A percentile compares a stretch with the other conserved stretches of the same genome.
Conservation (phyloP, 2,888 invertebrate genomes). For the Athripsodes cinereus region DNA sequence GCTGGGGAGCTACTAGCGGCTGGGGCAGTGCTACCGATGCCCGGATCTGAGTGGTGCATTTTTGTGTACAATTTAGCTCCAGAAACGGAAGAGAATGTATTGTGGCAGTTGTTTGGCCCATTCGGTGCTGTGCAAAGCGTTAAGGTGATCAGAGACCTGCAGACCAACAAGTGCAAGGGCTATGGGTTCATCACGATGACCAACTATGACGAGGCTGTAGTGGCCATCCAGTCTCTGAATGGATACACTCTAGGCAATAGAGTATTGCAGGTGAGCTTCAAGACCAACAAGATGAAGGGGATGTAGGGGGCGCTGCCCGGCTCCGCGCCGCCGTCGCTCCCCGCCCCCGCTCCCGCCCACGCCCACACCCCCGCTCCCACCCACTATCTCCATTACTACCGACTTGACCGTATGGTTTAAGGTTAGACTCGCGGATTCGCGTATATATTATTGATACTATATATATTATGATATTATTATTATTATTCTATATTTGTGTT, state of each 20-base stretch:
- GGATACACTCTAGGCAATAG: constrained; percentile 87
- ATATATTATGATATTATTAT: too few species aligned
- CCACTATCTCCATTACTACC: constrained; percentile 11
- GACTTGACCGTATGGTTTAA: constrained; percentile 8
- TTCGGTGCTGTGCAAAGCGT: constrained; percentile 92
- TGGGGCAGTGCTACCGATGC: constrained; percentile 72
- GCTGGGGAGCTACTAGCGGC: constrained; percentile 71
- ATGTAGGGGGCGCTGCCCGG: constrained; percentile 49
- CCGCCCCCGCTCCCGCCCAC: constrained; percentile 1
- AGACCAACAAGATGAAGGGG: constrained; percentile 75
- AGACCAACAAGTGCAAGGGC: constrained; percentile 92
- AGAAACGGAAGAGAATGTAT: constrained; percentile 91
- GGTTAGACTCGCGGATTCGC: background rate
- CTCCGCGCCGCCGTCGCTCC: constrained; percentile 8
- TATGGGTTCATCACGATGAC: constrained; percentile 95
- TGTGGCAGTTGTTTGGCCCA: constrained; percentile 95
- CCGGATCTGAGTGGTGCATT: constrained; percentile 81
- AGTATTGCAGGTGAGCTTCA: constrained; percentile 89
- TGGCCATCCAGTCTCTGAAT: constrained; percentile 87
- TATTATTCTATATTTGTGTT: constrained; percentile 1
- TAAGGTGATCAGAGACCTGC: constrained; percentile 86
- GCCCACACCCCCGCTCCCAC: constrained; percentile 3
- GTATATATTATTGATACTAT: too few species aligned
- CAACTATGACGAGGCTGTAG: constrained; percentile 88
- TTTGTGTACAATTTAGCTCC: constrained; percentile 95